Evolutionary conservation across 1,140 invertebrate genomes (phyloP), one percentile per base, ranked within the genome.

Genomic region (Ptiloglossa arizonensis): DNA sequence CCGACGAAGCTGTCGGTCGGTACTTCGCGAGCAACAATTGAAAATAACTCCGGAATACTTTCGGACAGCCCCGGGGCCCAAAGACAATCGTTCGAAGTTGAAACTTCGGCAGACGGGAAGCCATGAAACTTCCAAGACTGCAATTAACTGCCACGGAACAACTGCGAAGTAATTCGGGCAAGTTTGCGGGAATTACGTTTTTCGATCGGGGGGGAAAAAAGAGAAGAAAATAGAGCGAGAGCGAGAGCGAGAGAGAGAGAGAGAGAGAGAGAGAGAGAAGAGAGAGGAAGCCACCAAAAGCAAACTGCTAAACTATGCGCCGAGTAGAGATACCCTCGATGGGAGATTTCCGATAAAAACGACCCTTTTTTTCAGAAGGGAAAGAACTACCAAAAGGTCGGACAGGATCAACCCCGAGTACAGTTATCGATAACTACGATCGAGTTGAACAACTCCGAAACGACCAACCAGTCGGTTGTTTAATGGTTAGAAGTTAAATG

Each of bases 1-100:
- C 15, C n/a, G 19, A 5, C 19, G 13, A 27, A 32, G 15, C 56
- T 44, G 27, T 19, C 38, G 29, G 29, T 57, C 52, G 22, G 46
- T 69, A 76, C 29, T 76, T 76, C 6, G 52, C 54, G 22, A 29
- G 73, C 73, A 76, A 69, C 73, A 68, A 76, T 76, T 76, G 73
- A 76, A 76, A 76, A 68, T 76, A 76, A 75, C 72, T 76, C 50
- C 9, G 13, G 73, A 41, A 68, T 76, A 76, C 73, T 76, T 75
- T 35, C 56, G 52, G 56, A 76, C 32, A 68, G 62, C 63, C 46
- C 19, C 5, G 41, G 27, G 64, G 64, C 73, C 41, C 50, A 59
- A 69, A 54, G 64, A 76, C 73, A 68, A 76, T 76, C 73, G 73
- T 19, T 35, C 64, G 15, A 69, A 76, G 73, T 54, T 41, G 73